A percentile compares a stretch with the other conserved stretches of the same genome.
phyloP scores from a whole-genome alignment of 2,797 vertebrate species.

The Peromyscus eremicus region DNA sequence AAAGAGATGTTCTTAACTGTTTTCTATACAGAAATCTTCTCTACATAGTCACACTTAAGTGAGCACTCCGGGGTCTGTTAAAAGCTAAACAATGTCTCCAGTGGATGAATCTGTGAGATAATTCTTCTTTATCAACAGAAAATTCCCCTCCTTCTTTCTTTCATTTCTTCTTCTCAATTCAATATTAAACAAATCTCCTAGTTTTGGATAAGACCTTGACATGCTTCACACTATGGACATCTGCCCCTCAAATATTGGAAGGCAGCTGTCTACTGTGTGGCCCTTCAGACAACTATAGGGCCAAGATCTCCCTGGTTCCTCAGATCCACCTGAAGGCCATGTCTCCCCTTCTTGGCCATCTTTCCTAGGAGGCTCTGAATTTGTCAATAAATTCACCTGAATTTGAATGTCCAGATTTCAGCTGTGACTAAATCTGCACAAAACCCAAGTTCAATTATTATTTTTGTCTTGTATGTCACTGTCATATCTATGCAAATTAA shows the following conservation, averaged over 20 bases:
- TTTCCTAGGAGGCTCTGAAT: not conserved
- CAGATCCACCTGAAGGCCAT: not conserved
- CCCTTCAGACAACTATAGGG: not conserved
- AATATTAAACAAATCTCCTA: not conserved
- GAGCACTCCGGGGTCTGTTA: not conserved
- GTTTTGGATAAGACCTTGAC: not conserved
- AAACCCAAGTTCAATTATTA: not conserved
- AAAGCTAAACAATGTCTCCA: not conserved
- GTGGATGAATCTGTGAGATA: not conserved
- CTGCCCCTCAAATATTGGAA: not conserved
- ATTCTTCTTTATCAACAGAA: not conserved
- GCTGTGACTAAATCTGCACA: not conserved
- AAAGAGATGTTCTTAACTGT: not conserved
- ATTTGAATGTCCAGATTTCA: slow-evolving; percentile 26
- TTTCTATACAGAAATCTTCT: not conserved
- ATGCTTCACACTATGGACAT: not conserved
- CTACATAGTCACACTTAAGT: not conserved
- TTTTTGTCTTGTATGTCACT: not conserved
- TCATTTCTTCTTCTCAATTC: not conserved
- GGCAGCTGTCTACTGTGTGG: not conserved
- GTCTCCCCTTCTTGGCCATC: not conserved
- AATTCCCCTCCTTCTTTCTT: not conserved
- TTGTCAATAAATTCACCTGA: not conserved
- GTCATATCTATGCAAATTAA: not conserved
- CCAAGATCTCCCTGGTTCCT: not conserved